Evolutionary conservation across 2,797 vertebrate genomes (phyloP).

Genomic region (Monodelphis domestica): DNA sequence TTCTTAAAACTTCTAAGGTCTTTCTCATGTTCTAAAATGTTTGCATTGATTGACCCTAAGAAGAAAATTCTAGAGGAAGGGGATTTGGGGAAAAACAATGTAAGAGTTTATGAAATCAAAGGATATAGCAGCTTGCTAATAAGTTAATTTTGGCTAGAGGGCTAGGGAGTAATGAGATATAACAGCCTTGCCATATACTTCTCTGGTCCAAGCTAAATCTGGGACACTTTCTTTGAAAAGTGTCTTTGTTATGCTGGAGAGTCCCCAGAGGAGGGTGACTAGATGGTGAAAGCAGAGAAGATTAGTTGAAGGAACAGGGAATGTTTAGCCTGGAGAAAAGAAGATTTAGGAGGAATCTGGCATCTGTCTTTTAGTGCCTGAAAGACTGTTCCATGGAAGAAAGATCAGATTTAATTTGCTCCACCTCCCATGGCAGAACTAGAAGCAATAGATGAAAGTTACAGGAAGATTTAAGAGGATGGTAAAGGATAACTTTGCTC

Average conservation of each 20-base stretch:
- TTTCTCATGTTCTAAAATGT: background rate
- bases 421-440: background rate
- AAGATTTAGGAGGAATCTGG: background rate
- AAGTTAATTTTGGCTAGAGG: background rate
- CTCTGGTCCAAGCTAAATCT: background rate
- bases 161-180: background rate
- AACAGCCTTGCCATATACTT: background rate
- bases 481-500: background rate
- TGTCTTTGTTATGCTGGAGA: background rate
- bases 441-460: background rate
- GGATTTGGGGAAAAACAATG: background rate
- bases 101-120: background rate
- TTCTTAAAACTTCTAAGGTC: background rate
- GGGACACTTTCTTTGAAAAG: background rate
- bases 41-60: too few species aligned
- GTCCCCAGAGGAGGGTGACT: background rate
- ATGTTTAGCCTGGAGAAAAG: background rate
- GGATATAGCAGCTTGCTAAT: background rate
- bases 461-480: background rate
- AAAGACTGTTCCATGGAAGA: background rate
- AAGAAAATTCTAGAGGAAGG: background rate
- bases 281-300: background rate
- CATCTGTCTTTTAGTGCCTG: background rate
- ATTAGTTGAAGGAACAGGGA: background rate
- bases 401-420: background rate